Evolutionary conservation across 92 coral and sea anemone species (phyloP).

Genomic region (Porites evermanni): DNA sequence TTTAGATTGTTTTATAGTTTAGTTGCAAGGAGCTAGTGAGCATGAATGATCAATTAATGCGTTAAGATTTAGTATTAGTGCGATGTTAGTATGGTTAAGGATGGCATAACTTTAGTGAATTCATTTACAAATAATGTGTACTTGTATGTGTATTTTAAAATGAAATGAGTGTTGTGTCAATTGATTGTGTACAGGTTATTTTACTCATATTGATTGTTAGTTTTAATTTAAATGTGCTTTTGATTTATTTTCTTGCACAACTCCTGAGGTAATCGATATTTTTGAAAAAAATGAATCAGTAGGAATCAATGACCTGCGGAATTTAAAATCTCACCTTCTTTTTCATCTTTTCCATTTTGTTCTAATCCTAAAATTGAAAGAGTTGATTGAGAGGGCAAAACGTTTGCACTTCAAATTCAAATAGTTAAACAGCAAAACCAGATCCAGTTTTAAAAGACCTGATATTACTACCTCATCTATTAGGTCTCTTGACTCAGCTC

Average conservation of each 20-base stretch:
- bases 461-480: neutral
- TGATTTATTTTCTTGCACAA: neutral
- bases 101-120: neutral
- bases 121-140: neutral
- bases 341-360: constrained; percentile 9
- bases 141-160: neutral
- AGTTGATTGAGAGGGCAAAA: constrained; percentile 16
- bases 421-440: neutral
- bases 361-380: constrained; percentile 43
- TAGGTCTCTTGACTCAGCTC: neutral
- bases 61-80: neutral
- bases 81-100: constrained; percentile 21
- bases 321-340: constrained; percentile 16
- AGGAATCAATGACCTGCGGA: neutral
- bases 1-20: neutral
- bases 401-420: neutral
- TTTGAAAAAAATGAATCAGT: too few species aligned
- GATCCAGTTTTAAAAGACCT: neutral
- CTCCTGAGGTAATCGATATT: neutral
- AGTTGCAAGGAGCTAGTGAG: neutral
- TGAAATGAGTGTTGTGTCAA: neutral
- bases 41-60: neutral
- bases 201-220: neutral
- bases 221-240: neutral
- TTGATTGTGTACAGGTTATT: neutral